These are phyloP conservation scores for Nettapus auritus DNA, from an alignment of 2,113 vertebrate genomes.

Conservation along the genomic window DNA sequence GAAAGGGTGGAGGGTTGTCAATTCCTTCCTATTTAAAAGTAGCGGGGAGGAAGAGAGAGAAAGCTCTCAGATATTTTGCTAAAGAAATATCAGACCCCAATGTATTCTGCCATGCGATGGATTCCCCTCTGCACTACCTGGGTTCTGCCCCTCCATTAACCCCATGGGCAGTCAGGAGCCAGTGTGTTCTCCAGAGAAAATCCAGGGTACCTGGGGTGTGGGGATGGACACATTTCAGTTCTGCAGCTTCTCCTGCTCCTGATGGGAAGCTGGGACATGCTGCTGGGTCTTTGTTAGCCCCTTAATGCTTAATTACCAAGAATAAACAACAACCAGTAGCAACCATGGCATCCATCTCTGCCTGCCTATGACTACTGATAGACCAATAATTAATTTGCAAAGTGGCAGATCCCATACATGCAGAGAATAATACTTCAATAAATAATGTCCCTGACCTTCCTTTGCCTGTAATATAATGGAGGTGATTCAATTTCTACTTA, in stretches of 20 bases:
- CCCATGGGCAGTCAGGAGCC: background rate
- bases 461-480: background rate
- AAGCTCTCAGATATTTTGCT: background rate
- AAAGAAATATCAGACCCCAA: background rate
- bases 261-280: fast-evolving
- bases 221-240: background rate
- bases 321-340: background rate
- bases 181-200: background rate
- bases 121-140: background rate
- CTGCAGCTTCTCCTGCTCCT: background rate
- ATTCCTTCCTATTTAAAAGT: background rate
- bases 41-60: background rate
- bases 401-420: background rate
- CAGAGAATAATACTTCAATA: background rate
- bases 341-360: background rate
- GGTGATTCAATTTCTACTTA: background rate
- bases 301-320: background rate
- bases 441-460: background rate
- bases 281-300: background rate
- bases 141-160: background rate
- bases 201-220: fast-evolving
- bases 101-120: fast-evolving
- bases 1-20: background rate
- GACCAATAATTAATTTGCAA: background rate
- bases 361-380: background rate